Base-by-base conservation (phyloP, 2,888 invertebrate genomes). In the Athripsodes cinereus region DNA sequence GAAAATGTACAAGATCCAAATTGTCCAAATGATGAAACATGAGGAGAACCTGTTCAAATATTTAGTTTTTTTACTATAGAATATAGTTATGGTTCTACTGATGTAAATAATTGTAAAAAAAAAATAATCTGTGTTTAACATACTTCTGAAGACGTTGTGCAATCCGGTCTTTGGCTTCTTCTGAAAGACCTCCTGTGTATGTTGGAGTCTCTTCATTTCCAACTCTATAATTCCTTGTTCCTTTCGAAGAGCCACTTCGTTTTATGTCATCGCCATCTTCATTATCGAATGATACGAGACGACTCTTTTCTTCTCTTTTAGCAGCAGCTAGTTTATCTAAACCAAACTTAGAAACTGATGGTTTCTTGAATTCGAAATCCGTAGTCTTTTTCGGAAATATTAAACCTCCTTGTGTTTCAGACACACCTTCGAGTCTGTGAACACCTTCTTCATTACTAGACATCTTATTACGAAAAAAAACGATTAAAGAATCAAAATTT, bases 151-250 rank as follows among this genome's bases (percentile, higher is more conserved):
- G 75, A 62, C 88, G 78, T 67, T 88, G 85, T 31, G 87, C 73
- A 68, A 91, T 78, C 49, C 90, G 82, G 66, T 87, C 84, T 57
- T 86, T 79, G 0, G 90, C 92, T 69, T 86, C 85, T 57, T 85
- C 84, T 22, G 90, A 90, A 20, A 96, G 88, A 3, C 96, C 96
- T 2, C 96, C 96, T 0, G 96, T 94, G 68, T 96, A 87, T 0
- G 96, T 91, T 0, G 97, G 97, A 0, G 96, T 96, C 75, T 97
- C 96, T 67, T 88, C 88, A 66, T 87, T 83, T 11, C 86, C 81
- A 52, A 84, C 80, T 51, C 96, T 82, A 68, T 95, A 91, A 70
- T 90, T 87, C 50, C 90, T 79, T 61, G 72, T 74, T 22, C 65
- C 62, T 67, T 26, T 56, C 34, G 18, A 66, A 22, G 59, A 65